These are phyloP conservation scores for Cosmia pyralina DNA, from an alignment of 2,888 invertebrate species.

Conservation along the genomic window DNA sequence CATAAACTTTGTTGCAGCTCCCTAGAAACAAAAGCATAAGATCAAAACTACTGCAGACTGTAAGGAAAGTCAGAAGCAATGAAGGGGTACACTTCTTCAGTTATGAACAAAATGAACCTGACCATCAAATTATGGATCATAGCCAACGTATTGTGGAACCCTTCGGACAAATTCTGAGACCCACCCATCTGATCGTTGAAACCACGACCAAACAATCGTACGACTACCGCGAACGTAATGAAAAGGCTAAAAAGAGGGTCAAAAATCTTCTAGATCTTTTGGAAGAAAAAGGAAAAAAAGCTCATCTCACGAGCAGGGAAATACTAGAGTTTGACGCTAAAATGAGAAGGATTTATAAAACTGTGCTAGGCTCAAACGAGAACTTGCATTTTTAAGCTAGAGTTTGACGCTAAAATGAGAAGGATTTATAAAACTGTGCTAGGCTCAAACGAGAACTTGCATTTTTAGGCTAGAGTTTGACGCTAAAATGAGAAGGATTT, in stretches of 20 bases:
- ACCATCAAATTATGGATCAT: background rate
- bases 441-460: too few relatives aligned
- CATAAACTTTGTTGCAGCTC: conserved; percentile 12
- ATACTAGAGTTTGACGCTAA: conserved; percentile 16
- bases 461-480: too few relatives aligned
- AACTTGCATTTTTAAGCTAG: background rate
- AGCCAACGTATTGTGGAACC: background rate
- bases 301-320: conserved; percentile 23
- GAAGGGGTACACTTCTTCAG: conserved; percentile 4
- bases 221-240: background rate
- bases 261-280: conserved; percentile 24
- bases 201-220: background rate
- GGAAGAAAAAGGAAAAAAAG: conserved; percentile 4
- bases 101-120: conserved; percentile 11
- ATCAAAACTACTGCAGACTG: conserved; percentile 12
- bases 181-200: too few relatives aligned
- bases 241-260: conserved; percentile 1
- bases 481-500: too few relatives aligned
- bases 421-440: too few relatives aligned
- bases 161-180: background rate
- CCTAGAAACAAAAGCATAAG: conserved; percentile 15
- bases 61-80: conserved; percentile 9
- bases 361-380: background rate
- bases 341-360: conserved; percentile 30
- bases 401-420: too few relatives aligned